Conservation (phyloP, 2,113 vertebrate species). For the Gila orcuttii region DNA sequence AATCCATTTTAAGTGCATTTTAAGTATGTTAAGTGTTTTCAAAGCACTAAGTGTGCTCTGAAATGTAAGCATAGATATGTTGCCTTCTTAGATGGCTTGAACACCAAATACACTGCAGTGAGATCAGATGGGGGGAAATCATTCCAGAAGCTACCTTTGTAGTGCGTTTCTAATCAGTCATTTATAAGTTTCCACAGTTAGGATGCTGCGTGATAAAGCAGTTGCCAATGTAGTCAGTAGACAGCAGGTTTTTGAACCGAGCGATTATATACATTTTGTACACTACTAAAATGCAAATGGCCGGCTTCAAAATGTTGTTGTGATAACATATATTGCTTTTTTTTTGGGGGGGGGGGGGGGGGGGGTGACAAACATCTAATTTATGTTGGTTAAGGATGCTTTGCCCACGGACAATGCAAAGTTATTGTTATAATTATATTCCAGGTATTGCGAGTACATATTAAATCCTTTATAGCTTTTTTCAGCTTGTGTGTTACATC, state of each 20-base stretch:
- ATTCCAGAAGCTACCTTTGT: not conserved
- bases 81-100: not conserved
- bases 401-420: not conserved
- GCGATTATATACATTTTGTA: not conserved
- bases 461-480: not conserved
- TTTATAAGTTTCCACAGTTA: not conserved
- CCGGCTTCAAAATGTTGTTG: not conserved
- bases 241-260: not conserved
- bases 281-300: slow-evolving; percentile 29
- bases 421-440: not conserved
- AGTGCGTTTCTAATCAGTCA: not conserved
- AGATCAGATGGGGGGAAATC: not conserved
- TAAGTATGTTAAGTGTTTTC: not conserved
- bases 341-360: not conserved
- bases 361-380: not conserved
- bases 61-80: not conserved
- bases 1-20: not conserved
- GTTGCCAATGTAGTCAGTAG: not conserved
- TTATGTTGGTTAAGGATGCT: not conserved
- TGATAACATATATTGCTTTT: not conserved
- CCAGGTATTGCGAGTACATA: not conserved
- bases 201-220: not conserved
- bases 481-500: not conserved
- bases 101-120: not conserved
- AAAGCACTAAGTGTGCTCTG: not conserved